Percentiles rank a stretch among this genome's conserved stretches.
Conservation (phyloP, 2,113 vertebrate genomes). For the Tachycineta bicolor region DNA sequence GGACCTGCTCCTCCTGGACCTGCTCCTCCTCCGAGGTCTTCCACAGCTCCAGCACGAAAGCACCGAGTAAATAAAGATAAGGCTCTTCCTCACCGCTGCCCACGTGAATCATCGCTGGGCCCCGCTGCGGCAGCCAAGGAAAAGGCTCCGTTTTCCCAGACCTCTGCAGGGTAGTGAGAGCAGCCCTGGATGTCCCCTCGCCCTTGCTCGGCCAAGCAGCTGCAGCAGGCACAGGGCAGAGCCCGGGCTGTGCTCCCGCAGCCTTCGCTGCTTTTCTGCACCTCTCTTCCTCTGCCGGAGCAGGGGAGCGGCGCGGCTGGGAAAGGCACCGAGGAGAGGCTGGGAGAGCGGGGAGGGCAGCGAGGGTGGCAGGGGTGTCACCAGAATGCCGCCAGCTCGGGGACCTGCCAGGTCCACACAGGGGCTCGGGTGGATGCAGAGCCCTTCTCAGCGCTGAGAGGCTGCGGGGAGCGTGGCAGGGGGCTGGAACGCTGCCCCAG, state of each 20-base stretch:
- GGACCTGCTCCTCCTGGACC: neutral
- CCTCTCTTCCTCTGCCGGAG: neutral
- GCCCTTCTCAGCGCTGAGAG: accelerated
- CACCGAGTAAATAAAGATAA: neutral
- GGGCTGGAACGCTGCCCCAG: neutral
- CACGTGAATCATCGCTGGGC: neutral
- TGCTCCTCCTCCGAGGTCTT: neutral
- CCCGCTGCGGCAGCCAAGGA: neutral
- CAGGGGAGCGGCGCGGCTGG: neutral
- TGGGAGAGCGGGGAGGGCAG: neutral
- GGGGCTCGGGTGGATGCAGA: neutral
- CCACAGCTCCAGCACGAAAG: neutral
- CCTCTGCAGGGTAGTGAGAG: neutral
- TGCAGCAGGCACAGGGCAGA: neutral
- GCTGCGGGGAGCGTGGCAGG: accelerated
- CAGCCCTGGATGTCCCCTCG: neutral
- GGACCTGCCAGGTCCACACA: neutral
- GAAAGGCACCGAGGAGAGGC: neutral
- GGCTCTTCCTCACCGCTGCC: neutral
- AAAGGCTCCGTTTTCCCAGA: neutral
- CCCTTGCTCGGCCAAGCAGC: conserved; percentile 22
- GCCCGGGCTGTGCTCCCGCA: neutral
- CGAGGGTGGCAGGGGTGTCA: accelerated
- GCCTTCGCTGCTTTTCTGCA: neutral
- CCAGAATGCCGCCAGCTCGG: accelerated